Conservation (phyloP, 2,113 vertebrate genomes). For the sheep (Ovis aries) region DNA sequence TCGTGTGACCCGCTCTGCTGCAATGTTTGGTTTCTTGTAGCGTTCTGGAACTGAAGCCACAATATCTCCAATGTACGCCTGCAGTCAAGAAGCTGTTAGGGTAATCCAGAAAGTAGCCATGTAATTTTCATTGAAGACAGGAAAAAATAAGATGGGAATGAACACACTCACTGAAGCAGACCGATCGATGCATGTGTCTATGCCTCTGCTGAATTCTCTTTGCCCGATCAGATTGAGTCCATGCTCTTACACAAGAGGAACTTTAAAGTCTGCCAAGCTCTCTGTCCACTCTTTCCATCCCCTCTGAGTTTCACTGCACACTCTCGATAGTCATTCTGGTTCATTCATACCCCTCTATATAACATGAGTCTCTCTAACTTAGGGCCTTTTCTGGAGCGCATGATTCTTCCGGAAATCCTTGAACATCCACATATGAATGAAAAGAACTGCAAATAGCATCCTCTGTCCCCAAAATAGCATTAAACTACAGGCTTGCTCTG, state of each 20-base stretch:
- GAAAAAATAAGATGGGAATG: not conserved
- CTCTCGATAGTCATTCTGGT: not conserved
- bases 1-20: fast-evolving
- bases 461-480: not conserved
- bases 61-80: not conserved
- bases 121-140: not conserved
- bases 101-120: not conserved
- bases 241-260: not conserved
- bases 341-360: not conserved
- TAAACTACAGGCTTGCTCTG: not conserved
- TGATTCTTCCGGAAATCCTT: not conserved
- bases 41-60: not conserved
- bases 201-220: not conserved
- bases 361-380: not conserved
- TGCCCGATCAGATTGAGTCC: not conserved
- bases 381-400: not conserved
- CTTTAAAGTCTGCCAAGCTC: not conserved
- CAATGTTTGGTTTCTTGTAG: fast-evolving
- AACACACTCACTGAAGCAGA: not conserved
- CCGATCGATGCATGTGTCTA: not conserved
- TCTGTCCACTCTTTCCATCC: not conserved
- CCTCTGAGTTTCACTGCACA: not conserved
- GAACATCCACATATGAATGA: not conserved
- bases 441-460: not conserved
- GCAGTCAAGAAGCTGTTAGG: not conserved